A percentile compares a stretch with the other conserved stretches of the same genome.
These are phyloP conservation scores for Cataglyphis albicans DNA, from an alignment of 2,888 invertebrate species.

Conservation along the genomic window DNA sequence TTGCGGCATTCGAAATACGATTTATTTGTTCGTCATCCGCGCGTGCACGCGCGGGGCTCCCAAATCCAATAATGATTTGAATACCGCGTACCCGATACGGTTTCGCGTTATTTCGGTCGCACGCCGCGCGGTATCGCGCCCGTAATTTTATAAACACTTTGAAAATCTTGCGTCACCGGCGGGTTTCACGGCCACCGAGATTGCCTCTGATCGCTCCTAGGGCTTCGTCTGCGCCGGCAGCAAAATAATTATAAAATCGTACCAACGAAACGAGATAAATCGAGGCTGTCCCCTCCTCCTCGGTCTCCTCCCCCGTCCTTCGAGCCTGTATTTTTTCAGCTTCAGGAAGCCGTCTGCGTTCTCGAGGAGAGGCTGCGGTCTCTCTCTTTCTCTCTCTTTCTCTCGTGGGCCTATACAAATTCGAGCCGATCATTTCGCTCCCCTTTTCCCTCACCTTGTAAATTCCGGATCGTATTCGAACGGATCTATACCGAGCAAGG, in stretches of 20 bases:
- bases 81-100: conserved; percentile 74
- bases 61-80: conserved; percentile 81
- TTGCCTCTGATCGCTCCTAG: conserved; percentile 78
- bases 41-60: conserved; percentile 75
- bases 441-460: not conserved
- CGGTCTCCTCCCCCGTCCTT: not conserved
- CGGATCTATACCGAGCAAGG: conserved; percentile 10
- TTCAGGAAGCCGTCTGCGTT: conserved; percentile 55
- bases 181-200: conserved; percentile 81
- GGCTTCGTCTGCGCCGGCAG: conserved; percentile 81
- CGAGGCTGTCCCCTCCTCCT: conserved; percentile 29
- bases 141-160: conserved; percentile 86
- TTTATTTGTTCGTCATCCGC: conserved; percentile 69
- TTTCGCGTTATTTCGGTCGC: conserved; percentile 80
- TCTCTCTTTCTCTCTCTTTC: not conserved
- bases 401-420: conserved; percentile 37
- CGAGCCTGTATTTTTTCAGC: conserved; percentile 60
- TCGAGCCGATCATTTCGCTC: conserved; percentile 25
- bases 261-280: conserved; percentile 70
- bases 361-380: conserved; percentile 27
- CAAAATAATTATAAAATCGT: conserved; percentile 84
- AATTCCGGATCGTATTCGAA: conserved; percentile 31
- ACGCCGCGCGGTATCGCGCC: conserved; percentile 71
- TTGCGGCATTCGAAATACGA: conserved; percentile 43
- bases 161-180: conserved; percentile 84